These are phyloP conservation scores for Leucosticte australis DNA, from an alignment of 2,113 vertebrate species.

Conservation along the genomic window DNA sequence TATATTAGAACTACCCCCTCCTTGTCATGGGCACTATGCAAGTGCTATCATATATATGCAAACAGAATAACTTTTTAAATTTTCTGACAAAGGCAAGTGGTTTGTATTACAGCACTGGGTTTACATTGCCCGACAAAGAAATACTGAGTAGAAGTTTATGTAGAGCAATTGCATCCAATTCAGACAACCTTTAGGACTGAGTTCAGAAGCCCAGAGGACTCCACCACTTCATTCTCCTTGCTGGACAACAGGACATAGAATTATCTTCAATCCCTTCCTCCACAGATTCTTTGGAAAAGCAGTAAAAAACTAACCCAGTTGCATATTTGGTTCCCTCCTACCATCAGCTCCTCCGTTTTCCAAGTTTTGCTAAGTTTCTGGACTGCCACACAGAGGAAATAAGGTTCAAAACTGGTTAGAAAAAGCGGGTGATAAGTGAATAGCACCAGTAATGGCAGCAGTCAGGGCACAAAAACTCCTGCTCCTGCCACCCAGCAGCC, in stretches of 20 bases:
- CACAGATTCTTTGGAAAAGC: not conserved
- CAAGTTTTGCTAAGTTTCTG: not conserved
- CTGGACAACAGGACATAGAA: not conserved
- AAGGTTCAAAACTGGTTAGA: not conserved
- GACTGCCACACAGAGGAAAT: not conserved
- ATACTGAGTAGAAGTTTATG: not conserved
- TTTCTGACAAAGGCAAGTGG: not conserved
- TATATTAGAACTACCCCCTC: not conserved
- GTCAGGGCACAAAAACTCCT: not conserved
- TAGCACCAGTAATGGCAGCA: not conserved
- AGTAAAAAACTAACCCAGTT: not conserved
- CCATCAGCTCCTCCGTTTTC: not conserved
- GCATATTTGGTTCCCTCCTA: not conserved
- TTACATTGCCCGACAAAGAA: not conserved
- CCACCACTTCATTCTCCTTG: not conserved
- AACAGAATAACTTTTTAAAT: not conserved
- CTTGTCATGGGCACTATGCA: not conserved
- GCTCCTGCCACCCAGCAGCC: not conserved
- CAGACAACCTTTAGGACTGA: not conserved
- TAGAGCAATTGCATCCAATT: not conserved
- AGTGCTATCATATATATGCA: not conserved
- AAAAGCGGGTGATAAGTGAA: not conserved
- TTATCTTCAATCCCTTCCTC: not conserved
- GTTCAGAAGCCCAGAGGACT: not conserved
- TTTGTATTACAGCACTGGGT: not conserved